Percentiles rank a stretch among this genome's conserved stretches.
Conservation (phyloP, 2,888 invertebrate species). For the Hydrotaea diabolus region DNA sequence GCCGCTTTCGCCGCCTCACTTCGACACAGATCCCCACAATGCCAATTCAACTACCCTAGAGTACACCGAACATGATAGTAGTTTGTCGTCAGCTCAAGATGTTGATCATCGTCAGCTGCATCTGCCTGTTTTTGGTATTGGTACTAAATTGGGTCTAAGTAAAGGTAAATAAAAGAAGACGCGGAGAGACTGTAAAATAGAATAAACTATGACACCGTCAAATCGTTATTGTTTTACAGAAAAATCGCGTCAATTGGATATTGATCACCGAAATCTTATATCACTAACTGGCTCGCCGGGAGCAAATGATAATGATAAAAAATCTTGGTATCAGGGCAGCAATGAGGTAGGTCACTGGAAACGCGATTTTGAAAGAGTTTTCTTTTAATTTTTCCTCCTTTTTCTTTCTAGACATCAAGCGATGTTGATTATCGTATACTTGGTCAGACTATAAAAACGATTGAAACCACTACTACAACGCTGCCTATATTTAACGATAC, state of each 20-base stretch:
- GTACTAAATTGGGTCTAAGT: slow-evolving; percentile 73
- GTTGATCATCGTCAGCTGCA: slow-evolving; percentile 84
- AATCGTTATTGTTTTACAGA: slow-evolving; percentile 66
- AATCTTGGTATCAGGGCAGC: slow-evolving; percentile 68
- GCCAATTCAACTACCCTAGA: slow-evolving; percentile 82
- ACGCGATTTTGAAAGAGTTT: too few relatives aligned
- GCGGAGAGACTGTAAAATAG: too few relatives aligned
- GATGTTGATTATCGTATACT: slow-evolving; percentile 77
- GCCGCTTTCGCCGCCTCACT: slow-evolving; percentile 86
- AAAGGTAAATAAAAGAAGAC: slow-evolving; percentile 67
- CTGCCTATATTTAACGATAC: slow-evolving; percentile 54
- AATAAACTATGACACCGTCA: too few relatives aligned
- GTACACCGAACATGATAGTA: slow-evolving; percentile 82
- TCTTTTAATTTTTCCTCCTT: too few relatives aligned
- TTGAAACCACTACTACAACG: slow-evolving; percentile 63
- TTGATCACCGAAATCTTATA: slow-evolving; percentile 92
- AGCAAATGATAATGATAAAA: slow-evolving; percentile 69
- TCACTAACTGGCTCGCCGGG: slow-evolving; percentile 89
- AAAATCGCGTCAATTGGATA: slow-evolving; percentile 83
- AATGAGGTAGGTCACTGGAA: slow-evolving; percentile 45
- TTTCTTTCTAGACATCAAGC: slow-evolving; percentile 60
- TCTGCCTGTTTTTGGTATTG: slow-evolving; percentile 79
- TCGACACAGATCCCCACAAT: slow-evolving; percentile 83
- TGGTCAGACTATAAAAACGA: slow-evolving; percentile 66
- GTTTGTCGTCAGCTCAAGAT: slow-evolving; percentile 81